A percentile compares a stretch with the other conserved stretches of the same genome.
Evolutionary conservation across 2,113 vertebrate genomes (phyloP).

Genomic region (Gallinago undulata): DNA sequence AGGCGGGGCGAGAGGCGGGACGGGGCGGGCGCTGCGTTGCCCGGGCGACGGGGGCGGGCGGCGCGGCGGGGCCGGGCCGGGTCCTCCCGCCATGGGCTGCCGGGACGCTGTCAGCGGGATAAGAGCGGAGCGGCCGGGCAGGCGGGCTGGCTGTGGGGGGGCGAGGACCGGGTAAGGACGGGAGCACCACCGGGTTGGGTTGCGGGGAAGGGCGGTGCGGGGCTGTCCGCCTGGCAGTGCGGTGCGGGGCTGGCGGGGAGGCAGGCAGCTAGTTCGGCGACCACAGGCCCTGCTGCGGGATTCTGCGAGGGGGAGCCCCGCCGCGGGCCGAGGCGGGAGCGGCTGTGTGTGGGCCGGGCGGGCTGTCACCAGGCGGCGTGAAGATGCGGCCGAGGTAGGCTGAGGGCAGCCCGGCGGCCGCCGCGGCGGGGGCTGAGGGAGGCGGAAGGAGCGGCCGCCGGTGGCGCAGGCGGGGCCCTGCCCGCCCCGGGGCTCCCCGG

Average conservation of each 20-base stretch:
- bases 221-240: too few species aligned
- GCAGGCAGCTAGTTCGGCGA: not conserved
- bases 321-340: not conserved
- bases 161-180: constrained; percentile 5
- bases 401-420: not conserved
- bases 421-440: too few species aligned
- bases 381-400: not conserved
- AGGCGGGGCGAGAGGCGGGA: not conserved
- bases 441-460: not conserved
- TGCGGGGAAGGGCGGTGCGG: too few species aligned
- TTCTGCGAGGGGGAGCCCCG: too few species aligned
- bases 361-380: not conserved
- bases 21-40: constrained; percentile 51
- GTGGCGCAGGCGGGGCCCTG: not conserved
- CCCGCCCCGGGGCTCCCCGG: not conserved
- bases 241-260: too few species aligned
- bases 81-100: not conserved
- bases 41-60: constrained; percentile 62
- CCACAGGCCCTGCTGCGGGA: not conserved
- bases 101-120: not conserved
- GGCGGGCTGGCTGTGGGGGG: not conserved
- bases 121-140: not conserved
- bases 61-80: not conserved
- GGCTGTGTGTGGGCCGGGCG: not conserved
- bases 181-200: not conserved